These are phyloP conservation scores for Lithophane socia DNA, from an alignment of 2,888 invertebrate genomes.

Conservation along the genomic window DNA sequence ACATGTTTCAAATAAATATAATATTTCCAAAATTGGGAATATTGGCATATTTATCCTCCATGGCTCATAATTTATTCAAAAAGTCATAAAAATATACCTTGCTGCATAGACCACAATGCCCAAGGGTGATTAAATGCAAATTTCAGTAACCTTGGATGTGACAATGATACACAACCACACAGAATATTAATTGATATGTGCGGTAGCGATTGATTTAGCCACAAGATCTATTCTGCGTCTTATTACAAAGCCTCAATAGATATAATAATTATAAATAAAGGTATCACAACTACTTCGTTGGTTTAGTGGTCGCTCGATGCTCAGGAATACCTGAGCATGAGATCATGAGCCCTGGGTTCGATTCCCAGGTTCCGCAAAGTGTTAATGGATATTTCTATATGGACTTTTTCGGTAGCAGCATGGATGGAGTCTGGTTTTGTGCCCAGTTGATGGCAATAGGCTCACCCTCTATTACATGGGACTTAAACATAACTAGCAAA, in stretches of 20 bases:
- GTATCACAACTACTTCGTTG: no score
- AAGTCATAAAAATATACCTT: background rate
- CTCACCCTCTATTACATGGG: no score
- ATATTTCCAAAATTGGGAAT: background rate
- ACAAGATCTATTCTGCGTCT: constrained; percentile 20
- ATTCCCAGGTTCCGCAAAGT: no score
- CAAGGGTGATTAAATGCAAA: constrained; percentile 44
- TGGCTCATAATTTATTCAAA: background rate
- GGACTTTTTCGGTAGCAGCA: no score
- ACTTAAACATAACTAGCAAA: no score
- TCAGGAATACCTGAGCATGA: no score
- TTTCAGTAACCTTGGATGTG: constrained; percentile 35
- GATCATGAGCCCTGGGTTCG: no score
- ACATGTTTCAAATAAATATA: background rate
- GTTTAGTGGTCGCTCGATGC: no score
- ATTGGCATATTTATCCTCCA: background rate
- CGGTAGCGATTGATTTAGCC: constrained; percentile 42
- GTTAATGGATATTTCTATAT: no score
- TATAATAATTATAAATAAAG: background rate
- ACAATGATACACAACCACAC: constrained; percentile 27
- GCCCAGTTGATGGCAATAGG: no score
- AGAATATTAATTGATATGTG: constrained; percentile 51
- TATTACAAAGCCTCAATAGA: background rate
- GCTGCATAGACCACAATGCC: background rate
- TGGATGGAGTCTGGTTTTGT: no score